These are phyloP conservation scores for Baryphthengus martii DNA, from an alignment of 2,113 vertebrate genomes.

Conservation along the genomic window DNA sequence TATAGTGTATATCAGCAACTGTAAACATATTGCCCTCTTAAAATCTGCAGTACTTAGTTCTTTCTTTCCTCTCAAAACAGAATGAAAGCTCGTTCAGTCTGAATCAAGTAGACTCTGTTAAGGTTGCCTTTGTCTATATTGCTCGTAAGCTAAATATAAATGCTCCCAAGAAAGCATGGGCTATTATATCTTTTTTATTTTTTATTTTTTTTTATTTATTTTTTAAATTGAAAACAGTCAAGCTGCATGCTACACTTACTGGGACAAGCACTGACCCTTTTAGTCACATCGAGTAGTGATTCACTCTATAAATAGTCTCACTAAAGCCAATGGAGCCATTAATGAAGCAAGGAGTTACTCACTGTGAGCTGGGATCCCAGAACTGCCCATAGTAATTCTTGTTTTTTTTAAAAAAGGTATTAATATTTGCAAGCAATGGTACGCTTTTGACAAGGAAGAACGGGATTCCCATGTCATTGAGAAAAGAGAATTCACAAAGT, in stretches of 20 bases:
- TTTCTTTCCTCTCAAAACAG: constrained; percentile 12
- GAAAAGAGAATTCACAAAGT: not conserved
- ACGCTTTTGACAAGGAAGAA: not conserved
- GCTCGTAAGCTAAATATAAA: constrained; percentile 29
- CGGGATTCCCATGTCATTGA: not conserved
- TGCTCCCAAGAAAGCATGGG: not conserved
- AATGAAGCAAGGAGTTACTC: not conserved
- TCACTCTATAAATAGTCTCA: not conserved
- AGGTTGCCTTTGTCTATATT: constrained; percentile 24
- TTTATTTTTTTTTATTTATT: not conserved
- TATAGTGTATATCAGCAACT: constrained; percentile 4
- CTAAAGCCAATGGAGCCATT: not conserved
- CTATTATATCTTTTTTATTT: not conserved
- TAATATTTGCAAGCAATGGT: not conserved
- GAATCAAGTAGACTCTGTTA: not conserved
- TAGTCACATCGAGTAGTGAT: not conserved
- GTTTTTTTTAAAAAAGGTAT: not conserved
- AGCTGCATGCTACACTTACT: not conserved
- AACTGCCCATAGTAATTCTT: not conserved
- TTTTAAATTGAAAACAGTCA: not conserved
- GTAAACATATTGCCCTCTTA: not conserved
- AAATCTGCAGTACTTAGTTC: constrained; percentile 30
- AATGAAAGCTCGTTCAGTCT: constrained; percentile 34
- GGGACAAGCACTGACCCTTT: not conserved
- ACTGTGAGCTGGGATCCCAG: not conserved